Conservation (phyloP, 2,888 invertebrate species). For the Carcina quercana region DNA sequence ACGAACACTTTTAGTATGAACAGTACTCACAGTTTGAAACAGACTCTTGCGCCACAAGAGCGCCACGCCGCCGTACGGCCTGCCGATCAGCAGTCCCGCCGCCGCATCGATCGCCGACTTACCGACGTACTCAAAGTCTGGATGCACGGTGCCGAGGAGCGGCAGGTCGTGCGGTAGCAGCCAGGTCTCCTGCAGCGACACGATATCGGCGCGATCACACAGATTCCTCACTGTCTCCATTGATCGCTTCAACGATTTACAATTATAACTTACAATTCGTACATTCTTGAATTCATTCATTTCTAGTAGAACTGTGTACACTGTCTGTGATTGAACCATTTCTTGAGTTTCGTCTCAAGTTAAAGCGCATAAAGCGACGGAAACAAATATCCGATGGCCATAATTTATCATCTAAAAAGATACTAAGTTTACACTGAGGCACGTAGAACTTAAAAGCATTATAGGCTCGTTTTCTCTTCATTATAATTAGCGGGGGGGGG, state of each 20-base stretch:
- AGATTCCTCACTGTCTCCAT: conserved; percentile 14
- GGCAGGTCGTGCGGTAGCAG: conserved; percentile 19
- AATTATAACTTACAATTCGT: conserved; percentile 22
- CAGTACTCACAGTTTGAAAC: not conserved
- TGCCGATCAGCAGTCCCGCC: conserved; percentile 7
- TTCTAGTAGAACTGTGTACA: not conserved
- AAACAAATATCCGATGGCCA: conserved; percentile 15
- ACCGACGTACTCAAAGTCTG: conserved; percentile 2
- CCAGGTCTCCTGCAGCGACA: conserved; percentile 22
- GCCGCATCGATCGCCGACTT: conserved; percentile 9
- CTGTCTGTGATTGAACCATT: not conserved
- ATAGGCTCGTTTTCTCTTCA: conserved; percentile 6
- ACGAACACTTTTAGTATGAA: not conserved
- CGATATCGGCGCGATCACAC: conserved; percentile 12
- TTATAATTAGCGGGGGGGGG: too few relatives aligned
- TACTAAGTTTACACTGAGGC: conserved; percentile 6
- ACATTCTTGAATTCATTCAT: too few relatives aligned
- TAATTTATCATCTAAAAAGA: conserved; percentile 11
- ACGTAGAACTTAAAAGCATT: conserved; percentile 14
- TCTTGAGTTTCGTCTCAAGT: not conserved
- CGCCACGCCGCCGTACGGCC: conserved; percentile 13
- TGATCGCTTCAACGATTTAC: conserved; percentile 18
- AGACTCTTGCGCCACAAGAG: conserved; percentile 9
- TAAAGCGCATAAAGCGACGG: conserved; percentile 8
- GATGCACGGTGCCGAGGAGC: not conserved